Base-by-base conservation (phyloP, 1,140 invertebrate species). In the Drosophila auraria region DNA sequence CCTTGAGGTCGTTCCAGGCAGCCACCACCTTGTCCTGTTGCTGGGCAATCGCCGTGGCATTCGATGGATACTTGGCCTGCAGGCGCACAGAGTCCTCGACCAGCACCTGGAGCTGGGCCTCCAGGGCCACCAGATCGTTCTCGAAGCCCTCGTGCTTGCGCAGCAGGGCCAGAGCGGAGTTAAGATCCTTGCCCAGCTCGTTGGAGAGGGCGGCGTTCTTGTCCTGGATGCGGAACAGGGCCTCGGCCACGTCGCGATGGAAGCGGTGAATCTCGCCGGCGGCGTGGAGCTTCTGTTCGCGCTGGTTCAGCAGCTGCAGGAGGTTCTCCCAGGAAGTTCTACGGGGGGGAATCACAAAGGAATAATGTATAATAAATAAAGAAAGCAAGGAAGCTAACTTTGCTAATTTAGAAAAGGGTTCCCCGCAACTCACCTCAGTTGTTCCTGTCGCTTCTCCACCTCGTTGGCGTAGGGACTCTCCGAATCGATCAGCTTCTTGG, bases 181-280 rank as follows among this genome's bases (percentile, higher is more conserved):
- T 97, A 8, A 98, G 94, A 93, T 99, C 98, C 49, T 97, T 91
- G 6, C 98, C 98, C 5, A 97, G 93, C 87, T 98, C 97, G 12
- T 97, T 96, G 8, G 97, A 96, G 38, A 98, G 94, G 5, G 95
- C 96, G 4, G 96, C 95, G 77, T 96, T 96, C 93, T 99, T 98
- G 87, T 98, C 97, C 79, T 97, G 96, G 38, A 99, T 98, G 30
- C 98, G 94, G 12, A 97, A 97, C 2, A 98, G 93, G 6, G 98
- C 97, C 91, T 99, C 98, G 8, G 97, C 97, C 0, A 98, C 98
- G 93, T 99, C 98, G 25, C 98, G 95, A 94, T 99, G 98, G 95
- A 99, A 99, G 44, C 98, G 95, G 93, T 99, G 98, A 74, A 99
- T 98, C 93, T 99, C 98, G 20, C 97, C 98, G 7, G 98, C 98